Base-by-base conservation (phyloP, 2,888 invertebrate species). In the Lithophane semibrunnea region DNA sequence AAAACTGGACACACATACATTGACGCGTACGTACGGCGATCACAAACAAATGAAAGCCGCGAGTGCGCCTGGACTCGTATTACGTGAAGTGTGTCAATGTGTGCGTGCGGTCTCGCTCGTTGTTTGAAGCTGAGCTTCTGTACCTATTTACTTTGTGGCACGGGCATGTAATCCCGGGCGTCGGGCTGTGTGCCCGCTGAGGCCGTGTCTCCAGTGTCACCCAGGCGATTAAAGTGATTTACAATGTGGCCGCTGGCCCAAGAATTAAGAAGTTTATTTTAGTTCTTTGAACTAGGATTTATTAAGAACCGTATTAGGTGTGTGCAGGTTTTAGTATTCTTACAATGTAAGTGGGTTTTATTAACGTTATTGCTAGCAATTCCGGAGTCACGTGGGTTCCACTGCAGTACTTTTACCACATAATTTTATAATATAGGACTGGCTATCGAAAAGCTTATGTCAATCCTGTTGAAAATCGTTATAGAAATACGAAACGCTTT, bases 161-260 rank as follows among this genome's bases (percentile, higher is more conserved):
- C 72, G 81, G 80, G 80, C 77, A 80, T 87, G 83, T 88, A 87
- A 88, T 88, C 89, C 89, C 74, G 49, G 44, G 61, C 66, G 82
- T 75, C 72, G 83, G 82, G 86, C 75, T 85, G 78, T 82, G 79
- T 81, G 76, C 85, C 88, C 88, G 84, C 83, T 78, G 88, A 85
- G 68, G 78, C 79, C 87, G 83, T 85, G 88, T 88, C 87, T 80
- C 67, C 80, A 56, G 72, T 88, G 91, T 90, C 89, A 88, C 84
- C 75, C 79, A 75, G 81, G 82, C 89, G 91, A 91, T 91, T 91
- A 90, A 88, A 90, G 88, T 91, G 91, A 91, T 91, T 91, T 91
- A 91, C 90, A 85, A 83, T 89, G 89, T 88, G 87, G 91, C 87
- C 78, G 83, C 83, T 73, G 64, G 81, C 74, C 88, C 78, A 82